Base-by-base conservation (phyloP, 2,797 vertebrate genomes). In the Ibycter americanus region DNA sequence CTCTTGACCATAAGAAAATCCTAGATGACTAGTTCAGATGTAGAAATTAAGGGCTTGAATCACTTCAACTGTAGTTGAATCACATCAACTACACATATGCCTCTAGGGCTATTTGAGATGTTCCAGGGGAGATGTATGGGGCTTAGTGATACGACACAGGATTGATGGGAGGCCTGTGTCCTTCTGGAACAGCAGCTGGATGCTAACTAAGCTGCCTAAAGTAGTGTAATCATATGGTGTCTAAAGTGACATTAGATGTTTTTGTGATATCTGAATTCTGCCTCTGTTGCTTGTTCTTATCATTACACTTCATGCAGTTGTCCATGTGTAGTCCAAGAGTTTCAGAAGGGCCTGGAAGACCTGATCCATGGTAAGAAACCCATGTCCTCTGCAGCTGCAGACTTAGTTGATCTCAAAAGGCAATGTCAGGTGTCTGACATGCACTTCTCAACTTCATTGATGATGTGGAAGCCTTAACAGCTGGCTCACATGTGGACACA, bases 61-160 rank as follows among this genome's bases (percentile, higher is more conserved):
- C 21, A 42, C 26, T 71, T 84, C 40, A 42, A 15, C 15, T 15
- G 40, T 42, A 42, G 40, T 42, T 42, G 40, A 44, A 44, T 9
- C 44, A 19, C 44, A 44, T 44, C 44, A 42, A 12, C 22, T 51
- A 29, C 6, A 11, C 1, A 6, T 3, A 3, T 23, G 2, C 4
- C 18, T 79, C n/a, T 63, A 9, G 3, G 25, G 40, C 3, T 38
- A 31, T 55, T 22, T 81, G 26, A 66, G 23, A 13, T 22, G 11
- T 67, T 83, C 32, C 63, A 66, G 38, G 19, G 31, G 9, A 55
- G 17, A 44, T 32, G 2, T n/a, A 26, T 8, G 11, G 16, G 15
- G 15, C 59, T 91, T 49, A 67, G 14, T n/a, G 25, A 40, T 66
- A 44, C 11, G 15, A 44, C 4, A 4, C 20, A 38, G 36, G 27